phyloP scores from a whole-genome alignment of 2,113 vertebrate genomes.

The Lates calcarifer region DNA sequence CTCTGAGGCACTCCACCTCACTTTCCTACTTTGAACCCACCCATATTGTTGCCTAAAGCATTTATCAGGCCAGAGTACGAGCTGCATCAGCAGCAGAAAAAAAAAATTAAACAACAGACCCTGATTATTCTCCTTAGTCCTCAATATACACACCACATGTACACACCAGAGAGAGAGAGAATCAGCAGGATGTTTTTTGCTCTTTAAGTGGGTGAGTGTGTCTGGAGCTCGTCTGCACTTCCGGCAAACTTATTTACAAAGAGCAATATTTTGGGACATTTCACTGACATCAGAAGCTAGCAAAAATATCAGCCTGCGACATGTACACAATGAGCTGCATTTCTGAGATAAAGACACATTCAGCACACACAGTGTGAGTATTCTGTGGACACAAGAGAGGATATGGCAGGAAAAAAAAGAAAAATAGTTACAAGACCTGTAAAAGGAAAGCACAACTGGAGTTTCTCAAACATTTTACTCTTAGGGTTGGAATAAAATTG shows the following conservation, averaged over 20 bases:
- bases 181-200: constrained; percentile 67
- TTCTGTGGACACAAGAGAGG: constrained; percentile 19
- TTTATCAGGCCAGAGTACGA: constrained; percentile 30
- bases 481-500: neutral
- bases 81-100: constrained; percentile 29
- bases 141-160: constrained; percentile 9
- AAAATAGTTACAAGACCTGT: neutral
- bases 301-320: constrained; percentile 39
- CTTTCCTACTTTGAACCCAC: constrained; percentile 26
- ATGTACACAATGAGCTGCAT: constrained; percentile 21
- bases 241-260: constrained; percentile 39
- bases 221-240: constrained; percentile 48
- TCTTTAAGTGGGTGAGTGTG: constrained; percentile 56
- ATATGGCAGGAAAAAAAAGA: neutral
- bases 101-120: neutral
- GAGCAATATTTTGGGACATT: constrained; percentile 31
- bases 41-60: neutral
- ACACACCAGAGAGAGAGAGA: neutral
- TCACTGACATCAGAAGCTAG: constrained; percentile 17
- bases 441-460: constrained; percentile 11
- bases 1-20: constrained; percentile 44
- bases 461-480: constrained; percentile 22
- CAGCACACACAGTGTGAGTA: neutral
- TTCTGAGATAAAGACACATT: constrained; percentile 33
- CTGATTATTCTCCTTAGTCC: constrained; percentile 29